Base-by-base conservation (phyloP, 2,113 vertebrate genomes). In the Ictalurus furcatus region DNA sequence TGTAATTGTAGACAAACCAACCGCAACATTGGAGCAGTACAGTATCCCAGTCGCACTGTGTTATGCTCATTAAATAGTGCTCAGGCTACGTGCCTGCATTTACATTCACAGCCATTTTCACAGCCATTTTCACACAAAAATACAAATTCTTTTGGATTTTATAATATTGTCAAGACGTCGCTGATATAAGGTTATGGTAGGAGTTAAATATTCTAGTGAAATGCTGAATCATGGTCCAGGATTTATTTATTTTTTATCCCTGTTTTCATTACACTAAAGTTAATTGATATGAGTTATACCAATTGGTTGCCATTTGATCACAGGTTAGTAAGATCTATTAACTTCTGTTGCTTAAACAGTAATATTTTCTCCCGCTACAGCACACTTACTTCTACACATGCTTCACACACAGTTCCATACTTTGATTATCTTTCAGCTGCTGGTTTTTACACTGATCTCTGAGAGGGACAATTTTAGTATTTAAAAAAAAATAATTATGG, bases 281-380 rank as follows among this genome's bases (percentile, higher is more conserved):
- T 30, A 54, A 7, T n/a, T 14, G 9, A 14, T 2, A 48, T 1
- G 13, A 40, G 1, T 56, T 56, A 34, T 87, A 69, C 56, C n/a
- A 67, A 52, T 25, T 71, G 63, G 25, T 79, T 79, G 69, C 88
- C 85, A 87, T 91, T 90, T 88, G 81, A 87, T 90, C 44, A 86
- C 86, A 85, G 63, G 74, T 48, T 89, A 84, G 86, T 88, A 88
- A 86, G 76, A 76, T 54, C 76, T n/a, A 69, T 48, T 86, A 84
- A 79, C 59, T 30, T 84, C 34, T 44, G 69, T 86, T 76, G n/a
- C 21, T 74, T 67, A 54, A 76, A 80, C 73, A 65, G n/a, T 85
- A 88, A 82, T 81, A 73, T 44, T 44, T 52, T 79, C 12, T 79
- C 76, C 44, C 56, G 6, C 14, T 78, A 48, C 80, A 76, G 34